Base-by-base conservation (phyloP, 2,888 invertebrate genomes). In the Octodonta nipae region DNA sequence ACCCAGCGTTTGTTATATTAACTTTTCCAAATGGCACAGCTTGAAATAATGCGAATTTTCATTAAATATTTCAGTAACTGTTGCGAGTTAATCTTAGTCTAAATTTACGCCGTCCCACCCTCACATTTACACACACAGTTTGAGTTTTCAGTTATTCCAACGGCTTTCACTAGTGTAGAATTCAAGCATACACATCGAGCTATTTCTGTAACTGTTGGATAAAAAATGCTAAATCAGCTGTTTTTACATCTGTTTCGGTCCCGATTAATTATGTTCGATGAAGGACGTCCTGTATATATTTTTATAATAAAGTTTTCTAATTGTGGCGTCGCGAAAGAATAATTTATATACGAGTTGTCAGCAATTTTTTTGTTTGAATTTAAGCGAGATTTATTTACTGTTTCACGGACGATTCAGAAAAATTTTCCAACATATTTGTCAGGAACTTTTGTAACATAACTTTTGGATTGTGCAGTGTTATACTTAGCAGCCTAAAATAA, bases 81-180 rank as follows among this genome's bases (percentile, higher is more conserved):
- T 55, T 48, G 54, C 55, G 53, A 52, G 55, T 54, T 55, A 57
- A 53, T 54, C 53, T 50, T 49, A 52, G 53, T 56, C 56, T 54
- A 56, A 56, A 55, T 55, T 57, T 55, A 56, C 57, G 52, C 55
- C 51, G 51, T 57, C 58, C 58, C 58, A 59, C 60, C 61, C 60
- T 58, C 60, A 51, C 60, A 55, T 54, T 50, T 47, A 41, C 43
- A 40, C 37, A 41, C 39, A 32, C 43, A 43, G 41, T 34, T 20
- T 38, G 39, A 39, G 39, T 40, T 43, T 43, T 41, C 41, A 40
- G 43, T 22, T 11, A 22, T 22, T 22, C 22, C 22, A 11, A 22
- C 11, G 22, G 22, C 22, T 22, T 22, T 22, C 22, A 22, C 22
- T 22, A 22, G 22, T 22, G 11, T 22, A 22, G 10, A 11, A 10